phyloP scores from a whole-genome alignment of 1,140 invertebrate species.

The Chlorops oryzae region DNA sequence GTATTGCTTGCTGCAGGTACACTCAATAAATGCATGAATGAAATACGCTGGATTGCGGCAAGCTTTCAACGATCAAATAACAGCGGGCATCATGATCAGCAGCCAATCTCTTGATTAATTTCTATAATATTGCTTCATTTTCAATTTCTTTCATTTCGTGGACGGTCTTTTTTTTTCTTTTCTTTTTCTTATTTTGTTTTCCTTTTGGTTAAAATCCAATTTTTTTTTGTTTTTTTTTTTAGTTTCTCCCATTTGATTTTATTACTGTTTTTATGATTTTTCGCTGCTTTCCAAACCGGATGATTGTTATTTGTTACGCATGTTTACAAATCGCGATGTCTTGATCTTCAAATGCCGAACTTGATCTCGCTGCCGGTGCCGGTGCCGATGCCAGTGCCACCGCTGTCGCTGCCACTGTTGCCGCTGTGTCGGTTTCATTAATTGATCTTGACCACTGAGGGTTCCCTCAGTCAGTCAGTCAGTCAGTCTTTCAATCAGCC shows the following conservation, averaged over 20 bases:
- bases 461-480: too few relatives aligned
- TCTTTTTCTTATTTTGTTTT: not conserved
- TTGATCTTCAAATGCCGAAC: not conserved
- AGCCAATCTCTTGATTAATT: not conserved
- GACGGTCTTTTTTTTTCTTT: not conserved
- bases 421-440: too few relatives aligned
- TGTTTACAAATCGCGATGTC: conserved; percentile 12
- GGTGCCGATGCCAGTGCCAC: not conserved
- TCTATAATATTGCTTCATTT: not conserved
- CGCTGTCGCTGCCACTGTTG: too few relatives aligned
- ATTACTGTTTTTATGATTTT: not conserved
- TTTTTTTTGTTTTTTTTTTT: not conserved
- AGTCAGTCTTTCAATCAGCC: too few relatives aligned
- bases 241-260: not conserved
- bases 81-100: too few relatives aligned
- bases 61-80: too few relatives aligned
- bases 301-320: conserved; percentile 16
- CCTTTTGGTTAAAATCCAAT: not conserved
- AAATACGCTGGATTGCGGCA: too few relatives aligned
- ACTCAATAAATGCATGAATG: too few relatives aligned
- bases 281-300: conserved; percentile 1
- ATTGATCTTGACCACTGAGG: not conserved
- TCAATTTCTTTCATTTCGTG: too few relatives aligned
- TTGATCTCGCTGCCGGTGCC: not conserved
- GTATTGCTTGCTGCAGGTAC: too few relatives aligned